Conservation (phyloP, 2,888 invertebrate genomes). For the Epinotia ramella region DNA sequence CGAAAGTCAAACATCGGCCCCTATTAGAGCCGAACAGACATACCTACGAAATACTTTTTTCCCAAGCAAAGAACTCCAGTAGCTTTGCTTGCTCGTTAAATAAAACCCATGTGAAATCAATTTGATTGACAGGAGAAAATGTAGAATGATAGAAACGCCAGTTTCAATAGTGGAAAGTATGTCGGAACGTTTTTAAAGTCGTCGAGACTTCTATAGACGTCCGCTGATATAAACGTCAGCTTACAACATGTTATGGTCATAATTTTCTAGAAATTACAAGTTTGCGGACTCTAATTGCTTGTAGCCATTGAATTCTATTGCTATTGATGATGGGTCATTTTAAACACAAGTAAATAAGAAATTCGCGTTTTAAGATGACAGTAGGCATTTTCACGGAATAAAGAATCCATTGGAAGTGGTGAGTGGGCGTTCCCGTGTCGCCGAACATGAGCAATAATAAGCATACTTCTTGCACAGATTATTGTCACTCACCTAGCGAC, state of each 20-base stretch:
- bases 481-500: no score
- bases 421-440: no score
- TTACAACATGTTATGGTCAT: neutral
- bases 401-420: no score
- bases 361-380: no score
- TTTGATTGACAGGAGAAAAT: conserved; percentile 40
- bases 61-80: no score
- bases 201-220: neutral
- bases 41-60: no score
- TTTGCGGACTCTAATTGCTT: neutral
- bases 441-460: no score
- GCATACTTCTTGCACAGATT: no score
- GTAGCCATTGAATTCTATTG: neutral
- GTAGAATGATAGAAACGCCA: conserved; percentile 9
- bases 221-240: neutral
- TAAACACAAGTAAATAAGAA: no score
- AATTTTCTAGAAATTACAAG: neutral
- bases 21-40: no score
- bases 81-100: neutral
- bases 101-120: conserved; percentile 25
- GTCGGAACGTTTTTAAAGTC: conserved; percentile 4
- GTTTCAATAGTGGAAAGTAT: conserved; percentile 14
- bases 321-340: neutral
- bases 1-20: no score
- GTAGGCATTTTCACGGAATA: no score